Conservation (phyloP, 2,113 vertebrate genomes). For the Ibidorhyncha struthersii region DNA sequence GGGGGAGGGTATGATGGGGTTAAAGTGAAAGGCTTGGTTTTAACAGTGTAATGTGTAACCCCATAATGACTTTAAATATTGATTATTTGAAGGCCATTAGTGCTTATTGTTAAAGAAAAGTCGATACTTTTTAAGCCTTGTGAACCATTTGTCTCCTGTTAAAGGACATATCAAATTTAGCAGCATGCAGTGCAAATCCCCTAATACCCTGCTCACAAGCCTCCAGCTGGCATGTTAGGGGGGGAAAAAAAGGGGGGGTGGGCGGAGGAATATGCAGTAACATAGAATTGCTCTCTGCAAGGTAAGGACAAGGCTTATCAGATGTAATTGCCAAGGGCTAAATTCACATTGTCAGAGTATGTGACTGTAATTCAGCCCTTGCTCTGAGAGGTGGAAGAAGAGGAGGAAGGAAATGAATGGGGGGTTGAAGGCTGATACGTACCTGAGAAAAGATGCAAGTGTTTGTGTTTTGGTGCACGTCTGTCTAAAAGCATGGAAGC, state of each 20-base stretch:
- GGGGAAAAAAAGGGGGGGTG: background rate
- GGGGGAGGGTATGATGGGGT: slow-evolving; percentile 54
- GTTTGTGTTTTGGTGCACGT: background rate
- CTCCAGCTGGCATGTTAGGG: slow-evolving; percentile 34
- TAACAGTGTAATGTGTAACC: slow-evolving; percentile 77
- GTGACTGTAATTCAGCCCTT: background rate
- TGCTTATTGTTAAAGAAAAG: slow-evolving; percentile 95
- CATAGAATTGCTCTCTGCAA: background rate
- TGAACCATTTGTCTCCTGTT: slow-evolving; percentile 91
- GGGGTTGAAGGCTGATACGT: background rate
- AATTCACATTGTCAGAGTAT: background rate
- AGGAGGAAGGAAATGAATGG: background rate
- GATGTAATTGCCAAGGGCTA: slow-evolving; percentile 15
- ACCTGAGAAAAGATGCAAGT: background rate
- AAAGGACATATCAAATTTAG: slow-evolving; percentile 89
- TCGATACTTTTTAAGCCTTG: slow-evolving; percentile 90
- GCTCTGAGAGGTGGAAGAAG: background rate
- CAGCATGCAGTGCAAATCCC: slow-evolving; percentile 85
- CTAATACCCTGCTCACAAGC: slow-evolving; percentile 50
- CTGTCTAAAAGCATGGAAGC: background rate
- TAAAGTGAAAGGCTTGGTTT: slow-evolving; percentile 65
- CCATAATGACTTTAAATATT: slow-evolving; percentile 91
- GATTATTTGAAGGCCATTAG: slow-evolving; percentile 96
- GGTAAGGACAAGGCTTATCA: slow-evolving; percentile 3
- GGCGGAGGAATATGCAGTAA: background rate